Evolutionary conservation across 2,797 vertebrate species (phyloP).

Genomic region (Falco columbarius): DNA sequence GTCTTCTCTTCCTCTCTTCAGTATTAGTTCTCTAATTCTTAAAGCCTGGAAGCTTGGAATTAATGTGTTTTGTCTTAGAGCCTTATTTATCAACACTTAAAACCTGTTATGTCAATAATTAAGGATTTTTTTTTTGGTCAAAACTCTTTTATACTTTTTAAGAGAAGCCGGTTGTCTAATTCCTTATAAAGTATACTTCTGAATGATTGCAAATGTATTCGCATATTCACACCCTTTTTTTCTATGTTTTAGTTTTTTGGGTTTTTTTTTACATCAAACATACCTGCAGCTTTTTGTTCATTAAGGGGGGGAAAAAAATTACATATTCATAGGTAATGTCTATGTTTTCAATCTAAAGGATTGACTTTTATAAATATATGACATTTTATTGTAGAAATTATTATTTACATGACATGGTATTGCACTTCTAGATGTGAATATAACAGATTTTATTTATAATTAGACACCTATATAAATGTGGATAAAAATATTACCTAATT

Average conservation of each 20-base stretch:
- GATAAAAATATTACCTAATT: background rate
- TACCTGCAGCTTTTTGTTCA: background rate
- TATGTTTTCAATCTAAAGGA: background rate
- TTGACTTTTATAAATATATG: background rate
- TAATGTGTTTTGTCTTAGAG: background rate
- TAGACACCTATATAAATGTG: background rate
- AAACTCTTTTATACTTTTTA: background rate
- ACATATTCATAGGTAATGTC: background rate
- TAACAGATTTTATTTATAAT: background rate
- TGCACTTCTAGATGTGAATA: background rate
- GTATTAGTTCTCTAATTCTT: background rate
- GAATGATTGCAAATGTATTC: background rate
- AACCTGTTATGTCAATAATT: background rate
- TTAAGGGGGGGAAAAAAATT: background rate
- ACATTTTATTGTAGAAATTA: background rate
- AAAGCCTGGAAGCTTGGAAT: background rate
- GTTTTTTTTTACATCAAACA: background rate
- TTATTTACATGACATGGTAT: background rate
- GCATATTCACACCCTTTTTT: background rate
- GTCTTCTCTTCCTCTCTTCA: background rate
- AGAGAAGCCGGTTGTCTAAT: background rate
- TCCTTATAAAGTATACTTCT: background rate
- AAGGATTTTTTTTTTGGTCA: background rate
- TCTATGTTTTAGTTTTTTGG: background rate
- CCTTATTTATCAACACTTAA: background rate